Conservation (phyloP, 2,888 invertebrate genomes). For the Polyommatus icarus region DNA sequence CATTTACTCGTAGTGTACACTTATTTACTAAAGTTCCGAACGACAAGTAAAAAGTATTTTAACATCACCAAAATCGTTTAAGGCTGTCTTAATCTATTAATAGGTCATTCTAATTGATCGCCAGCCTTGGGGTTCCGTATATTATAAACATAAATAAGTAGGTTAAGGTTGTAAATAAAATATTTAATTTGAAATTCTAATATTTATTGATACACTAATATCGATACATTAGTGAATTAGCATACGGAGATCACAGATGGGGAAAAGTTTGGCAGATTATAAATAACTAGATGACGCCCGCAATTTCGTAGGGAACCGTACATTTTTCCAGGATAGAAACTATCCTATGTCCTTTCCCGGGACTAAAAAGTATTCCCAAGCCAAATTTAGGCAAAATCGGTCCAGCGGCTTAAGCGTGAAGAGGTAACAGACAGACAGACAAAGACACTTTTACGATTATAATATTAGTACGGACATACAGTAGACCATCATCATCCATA, state of each 20-base stretch:
- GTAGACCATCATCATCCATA: too few relatives aligned
- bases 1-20: too few relatives aligned
- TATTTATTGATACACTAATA: constrained; percentile 26
- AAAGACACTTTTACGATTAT: too few relatives aligned
- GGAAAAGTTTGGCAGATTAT: not conserved
- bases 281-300: too few relatives aligned
- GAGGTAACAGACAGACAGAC: too few relatives aligned
- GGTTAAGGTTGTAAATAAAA: constrained; percentile 28
- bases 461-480: too few relatives aligned
- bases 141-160: constrained; percentile 9
- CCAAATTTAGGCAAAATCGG: too few relatives aligned
- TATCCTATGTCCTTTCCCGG: too few relatives aligned
- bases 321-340: too few relatives aligned
- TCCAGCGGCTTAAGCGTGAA: too few relatives aligned
- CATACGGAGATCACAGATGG: not conserved
- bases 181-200: constrained; percentile 9
- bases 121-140: constrained; percentile 6
- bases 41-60: not conserved
- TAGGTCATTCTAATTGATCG: constrained; percentile 2
- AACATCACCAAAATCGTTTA: not conserved
- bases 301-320: too few relatives aligned
- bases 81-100: not conserved
- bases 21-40: not conserved
- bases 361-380: too few relatives aligned
- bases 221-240: constrained; percentile 26